A percentile compares a stretch with the other conserved stretches of the same genome.
Conservation (phyloP, 2,888 invertebrate genomes). For the Branchellion lobata region DNA sequence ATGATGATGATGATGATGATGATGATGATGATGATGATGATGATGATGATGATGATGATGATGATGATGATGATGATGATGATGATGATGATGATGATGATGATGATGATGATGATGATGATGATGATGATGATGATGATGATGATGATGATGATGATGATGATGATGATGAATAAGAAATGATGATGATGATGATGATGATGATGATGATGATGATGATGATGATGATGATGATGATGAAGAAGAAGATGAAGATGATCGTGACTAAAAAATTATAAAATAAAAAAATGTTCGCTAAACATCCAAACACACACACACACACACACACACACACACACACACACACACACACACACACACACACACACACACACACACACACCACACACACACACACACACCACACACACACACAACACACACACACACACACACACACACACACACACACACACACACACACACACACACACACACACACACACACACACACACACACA, state of each 20-base stretch:
- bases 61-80: conserved; percentile 8
- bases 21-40: conserved; percentile 14
- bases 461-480: too few species aligned
- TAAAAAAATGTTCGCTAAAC: neutral
- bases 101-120: conserved; percentile 7
- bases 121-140: conserved; percentile 8
- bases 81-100: conserved; percentile 8
- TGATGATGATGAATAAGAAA: neutral
- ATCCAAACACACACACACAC: too few species aligned
- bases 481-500: too few species aligned
- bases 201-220: too few species aligned
- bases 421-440: too few species aligned
- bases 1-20: conserved; percentile 14
- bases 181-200: too few species aligned
- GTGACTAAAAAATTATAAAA: neutral
- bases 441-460: too few species aligned
- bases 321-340: neutral
- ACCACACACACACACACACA: too few species aligned
- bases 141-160: conserved; percentile 13
- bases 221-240: too few species aligned
- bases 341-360: neutral
- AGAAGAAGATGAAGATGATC: too few species aligned
- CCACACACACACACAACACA: too few species aligned
- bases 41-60: conserved; percentile 14
- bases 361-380: too few species aligned